Conservation (phyloP, 2,888 invertebrate species). For the Esperia sulphurella region DNA sequence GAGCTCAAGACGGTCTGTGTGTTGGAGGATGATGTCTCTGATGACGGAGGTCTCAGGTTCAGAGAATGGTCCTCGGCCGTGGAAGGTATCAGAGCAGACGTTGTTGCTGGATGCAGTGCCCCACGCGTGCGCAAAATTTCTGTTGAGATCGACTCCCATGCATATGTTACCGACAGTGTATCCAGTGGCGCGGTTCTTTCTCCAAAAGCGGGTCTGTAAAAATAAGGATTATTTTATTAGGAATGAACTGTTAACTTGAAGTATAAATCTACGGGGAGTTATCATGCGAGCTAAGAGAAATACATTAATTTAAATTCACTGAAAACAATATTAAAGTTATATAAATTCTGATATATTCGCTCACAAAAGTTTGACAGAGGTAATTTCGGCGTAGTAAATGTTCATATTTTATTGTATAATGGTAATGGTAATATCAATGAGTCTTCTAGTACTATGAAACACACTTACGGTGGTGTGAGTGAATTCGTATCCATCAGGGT, state of each 20-base stretch:
- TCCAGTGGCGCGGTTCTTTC: slow-evolving; percentile 77
- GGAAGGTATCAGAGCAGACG: slow-evolving; percentile 80
- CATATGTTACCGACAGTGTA: slow-evolving; percentile 52
- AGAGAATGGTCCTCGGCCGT: slow-evolving; percentile 80
- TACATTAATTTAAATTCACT: too few species aligned
- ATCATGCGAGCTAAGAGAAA: too few species aligned
- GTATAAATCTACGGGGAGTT: too few species aligned
- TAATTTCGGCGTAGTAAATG: too few species aligned
- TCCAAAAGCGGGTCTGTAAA: slow-evolving; percentile 79
- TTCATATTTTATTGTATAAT: too few species aligned
- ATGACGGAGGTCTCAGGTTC: slow-evolving; percentile 81
- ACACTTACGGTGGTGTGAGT: slow-evolving; percentile 64
- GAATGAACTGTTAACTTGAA: not conserved
- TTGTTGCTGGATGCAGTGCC: slow-evolving; percentile 58
- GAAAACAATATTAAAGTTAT: too few species aligned
- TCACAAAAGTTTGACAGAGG: too few species aligned
- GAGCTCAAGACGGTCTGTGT: slow-evolving; percentile 71
- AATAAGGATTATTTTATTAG: not conserved
- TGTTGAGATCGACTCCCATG: slow-evolving; percentile 84
- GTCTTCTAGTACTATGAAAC: not conserved
- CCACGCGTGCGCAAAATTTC: slow-evolving; percentile 86
- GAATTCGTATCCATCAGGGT: slow-evolving; percentile 86
- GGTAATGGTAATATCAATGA: too few species aligned
- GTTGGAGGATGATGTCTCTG: slow-evolving; percentile 70
- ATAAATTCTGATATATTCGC: too few species aligned